Evolutionary conservation across 2,113 vertebrate species (phyloP), one percentile per base, ranked within the genome.

Genomic region (Cyanocitta stelleri): DNA sequence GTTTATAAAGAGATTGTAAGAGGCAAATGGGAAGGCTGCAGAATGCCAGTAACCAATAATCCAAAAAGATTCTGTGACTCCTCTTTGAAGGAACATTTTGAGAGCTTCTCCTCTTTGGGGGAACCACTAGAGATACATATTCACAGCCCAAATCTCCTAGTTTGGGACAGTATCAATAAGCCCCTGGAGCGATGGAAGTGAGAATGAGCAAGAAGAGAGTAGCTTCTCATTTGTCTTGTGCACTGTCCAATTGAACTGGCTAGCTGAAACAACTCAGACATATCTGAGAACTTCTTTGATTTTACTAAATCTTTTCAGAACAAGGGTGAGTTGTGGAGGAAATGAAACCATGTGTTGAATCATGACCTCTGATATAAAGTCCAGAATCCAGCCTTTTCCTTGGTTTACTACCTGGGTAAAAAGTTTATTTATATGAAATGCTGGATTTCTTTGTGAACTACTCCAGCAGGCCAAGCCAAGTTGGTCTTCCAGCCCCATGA

Each of bases 321-420:
- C 43, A 71, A 71, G 37, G 13, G n/a, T 41, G 29, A 84, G 4
- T 69, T 88, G 41, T 68, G 64, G n/a, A 89, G 66, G 83, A 95
- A 95, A 41, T 80, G 3, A 39, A 87, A 84, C 55, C 48, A 44
- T 69, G 61, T 85, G 37, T 78, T 78, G 33, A 79, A 87, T 75
- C 41, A 35, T 58, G 52, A 51, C 19, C 68, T 64, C 29, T 81
- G 46, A 87, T 37, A 85, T 61, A 93, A 95, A 81, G 90, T 66
- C 32, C 80, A 87, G 62, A 89, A 85, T 79, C 29, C 69, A 82
- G n/a, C 23, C 6, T 7, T 94, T 89, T 68, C 79, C 32, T 74
- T 87, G 44, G 69, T 96, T 96, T 93, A 74, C 49, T 90, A 94
- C 76, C 76, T 90, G 43, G 41, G 66, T 90, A 89, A 88, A 90